Percentiles rank a stretch among this genome's conserved stretches.
Evolutionary conservation across 2,888 invertebrate species (phyloP).

Genomic region (Polyommatus icarus): DNA sequence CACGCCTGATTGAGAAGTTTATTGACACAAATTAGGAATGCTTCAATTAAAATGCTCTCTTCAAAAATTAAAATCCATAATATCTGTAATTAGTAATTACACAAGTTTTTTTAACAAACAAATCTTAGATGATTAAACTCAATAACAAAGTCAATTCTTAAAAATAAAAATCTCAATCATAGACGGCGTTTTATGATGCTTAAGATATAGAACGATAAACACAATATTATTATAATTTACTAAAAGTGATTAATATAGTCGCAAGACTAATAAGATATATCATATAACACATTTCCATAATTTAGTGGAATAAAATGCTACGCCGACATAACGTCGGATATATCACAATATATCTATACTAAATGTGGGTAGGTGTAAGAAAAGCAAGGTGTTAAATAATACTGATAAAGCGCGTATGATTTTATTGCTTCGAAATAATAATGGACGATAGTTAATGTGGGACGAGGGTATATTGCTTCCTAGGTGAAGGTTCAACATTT

Average conservation of each 20-base stretch:
- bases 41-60: constrained; percentile 7
- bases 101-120: background rate
- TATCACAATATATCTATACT: constrained; percentile 43
- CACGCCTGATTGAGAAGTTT: constrained; percentile 14
- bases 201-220: constrained; percentile 28
- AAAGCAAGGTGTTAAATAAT: constrained; percentile 16
- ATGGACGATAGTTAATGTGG: constrained; percentile 31
- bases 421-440: constrained; percentile 29
- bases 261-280: constrained; percentile 22
- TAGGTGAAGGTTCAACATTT: constrained; percentile 23
- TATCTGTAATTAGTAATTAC: background rate
- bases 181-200: background rate
- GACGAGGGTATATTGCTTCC: background rate
- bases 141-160: background rate
- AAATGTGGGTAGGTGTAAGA: constrained; percentile 14
- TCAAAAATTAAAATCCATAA: background rate
- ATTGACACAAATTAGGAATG: constrained; percentile 16
- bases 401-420: constrained; percentile 20
- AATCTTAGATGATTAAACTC: background rate
- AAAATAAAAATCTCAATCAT: constrained; percentile 24
- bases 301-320: constrained; percentile 57
- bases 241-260: constrained; percentile 28
- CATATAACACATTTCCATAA: constrained; percentile 47
- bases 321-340: constrained; percentile 38
- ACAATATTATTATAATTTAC: constrained; percentile 31